Evolutionary conservation across 2,888 invertebrate genomes (phyloP), one percentile per base, ranked within the genome.

Genomic region (Drosophila merina): DNA sequence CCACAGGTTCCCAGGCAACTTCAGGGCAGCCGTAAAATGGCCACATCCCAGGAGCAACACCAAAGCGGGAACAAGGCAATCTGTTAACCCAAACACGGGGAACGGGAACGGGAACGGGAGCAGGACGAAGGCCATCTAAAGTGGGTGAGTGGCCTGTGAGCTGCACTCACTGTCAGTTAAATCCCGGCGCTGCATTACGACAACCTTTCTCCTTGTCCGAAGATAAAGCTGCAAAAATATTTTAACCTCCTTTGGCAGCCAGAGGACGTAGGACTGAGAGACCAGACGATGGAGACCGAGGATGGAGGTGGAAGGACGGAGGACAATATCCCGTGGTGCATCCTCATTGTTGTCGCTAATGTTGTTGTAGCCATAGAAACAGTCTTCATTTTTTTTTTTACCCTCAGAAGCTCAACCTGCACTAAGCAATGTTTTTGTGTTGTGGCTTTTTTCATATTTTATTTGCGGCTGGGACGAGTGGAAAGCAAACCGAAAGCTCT

Each of bases 191-290:
- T 85, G 81, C 79, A 79, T 81, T 84, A 86, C 75, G 72, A 64
- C 75, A 74, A 76, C 75, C 68, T 67, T 12, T 31, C 42, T 49
- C 42, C 26, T 44, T 78, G 75, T 83, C 88, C 75, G 74, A 83
- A 83, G 86, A 88, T 88, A 86, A 84, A 83, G 85, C 88, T 79
- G 80, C 78, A 86, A 86, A 86, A 88, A 86, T 88, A 88, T 86
- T 88, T 86, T 79, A 86, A 75, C 78, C 83, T 85, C 75, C 88
- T 88, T 86, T 86, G 80, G 87, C 85, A 87, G 75, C 74, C 28
- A 56, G 40, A 52, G 20, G 20, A 42, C 7, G n/a, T 6, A 40
- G 40, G 10, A 36, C n/a, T 10, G 36, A 20, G 8, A 20, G 8
- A 8, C 14, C 9, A 7, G n/a, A 14, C 8, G 40, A 20, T 6